Conservation (phyloP, 2,888 invertebrate species). For the Stegophylla sp. region DNA sequence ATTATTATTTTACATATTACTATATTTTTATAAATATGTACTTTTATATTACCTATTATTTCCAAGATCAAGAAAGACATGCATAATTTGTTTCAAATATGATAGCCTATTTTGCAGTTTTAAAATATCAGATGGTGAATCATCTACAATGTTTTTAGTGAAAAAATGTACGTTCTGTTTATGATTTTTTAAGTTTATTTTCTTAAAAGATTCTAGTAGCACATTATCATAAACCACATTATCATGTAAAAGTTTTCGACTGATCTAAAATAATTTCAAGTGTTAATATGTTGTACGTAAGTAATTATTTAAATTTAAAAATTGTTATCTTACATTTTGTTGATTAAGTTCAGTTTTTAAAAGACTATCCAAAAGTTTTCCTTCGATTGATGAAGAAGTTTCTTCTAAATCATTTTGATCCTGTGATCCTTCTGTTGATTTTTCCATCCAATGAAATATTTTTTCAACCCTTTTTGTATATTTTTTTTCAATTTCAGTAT, state of each 20-base stretch:
- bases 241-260: conserved; percentile 43
- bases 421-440: conserved; percentile 29
- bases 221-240: neutral
- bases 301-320: neutral
- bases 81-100: conserved; percentile 50
- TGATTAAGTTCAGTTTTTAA: conserved; percentile 38
- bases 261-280: conserved; percentile 18
- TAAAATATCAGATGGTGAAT: conserved; percentile 40
- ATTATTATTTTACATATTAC: neutral
- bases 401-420: conserved; percentile 54
- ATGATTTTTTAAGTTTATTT: conserved; percentile 32
- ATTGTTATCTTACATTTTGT: conserved; percentile 28
- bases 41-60: conserved; percentile 24
- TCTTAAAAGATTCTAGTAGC: conserved; percentile 42
- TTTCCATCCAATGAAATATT: conserved; percentile 55
- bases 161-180: conserved; percentile 22
- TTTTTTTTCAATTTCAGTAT: conserved; percentile 60
- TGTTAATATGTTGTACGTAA: neutral
- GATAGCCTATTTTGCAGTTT: conserved; percentile 53
- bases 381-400: conserved; percentile 55
- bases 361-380: conserved; percentile 48
- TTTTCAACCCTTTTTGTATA: conserved; percentile 45
- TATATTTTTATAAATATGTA: neutral
- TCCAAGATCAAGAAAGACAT: conserved; percentile 49
- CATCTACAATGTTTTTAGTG: conserved; percentile 42